Evolutionary conservation across 2,113 vertebrate genomes (phyloP).

Genomic region (Corythornis cristatus): DNA sequence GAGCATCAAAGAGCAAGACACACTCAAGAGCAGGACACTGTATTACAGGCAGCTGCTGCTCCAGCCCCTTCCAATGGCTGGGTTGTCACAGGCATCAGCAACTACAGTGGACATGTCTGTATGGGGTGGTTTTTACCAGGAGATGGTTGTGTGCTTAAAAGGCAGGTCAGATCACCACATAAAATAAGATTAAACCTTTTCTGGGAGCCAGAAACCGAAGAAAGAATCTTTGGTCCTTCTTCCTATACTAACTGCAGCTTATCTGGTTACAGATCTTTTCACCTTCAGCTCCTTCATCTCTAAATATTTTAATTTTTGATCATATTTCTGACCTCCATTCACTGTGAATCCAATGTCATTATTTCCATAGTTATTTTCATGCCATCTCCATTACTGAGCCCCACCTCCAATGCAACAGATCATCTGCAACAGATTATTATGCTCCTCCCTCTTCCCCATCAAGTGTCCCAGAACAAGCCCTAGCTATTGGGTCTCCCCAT

Average conservation of each 20-base stretch:
- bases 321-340: background rate
- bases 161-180: background rate
- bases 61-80: background rate
- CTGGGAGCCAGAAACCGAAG: background rate
- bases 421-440: background rate
- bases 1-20: background rate
- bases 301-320: background rate
- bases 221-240: background rate
- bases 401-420: background rate
- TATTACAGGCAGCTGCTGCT: background rate
- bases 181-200: background rate
- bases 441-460: background rate
- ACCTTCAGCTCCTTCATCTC: background rate
- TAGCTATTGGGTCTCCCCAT: background rate
- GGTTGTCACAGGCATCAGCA: background rate
- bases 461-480: background rate
- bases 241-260: background rate
- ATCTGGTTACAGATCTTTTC: background rate
- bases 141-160: background rate
- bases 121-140: rapidly evolving
- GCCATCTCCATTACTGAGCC: background rate
- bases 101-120: background rate
- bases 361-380: background rate
- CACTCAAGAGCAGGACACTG: background rate
- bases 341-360: background rate